Base-by-base conservation (phyloP, 1,140 invertebrate genomes). In the Diorhabda sublineata region DNA sequence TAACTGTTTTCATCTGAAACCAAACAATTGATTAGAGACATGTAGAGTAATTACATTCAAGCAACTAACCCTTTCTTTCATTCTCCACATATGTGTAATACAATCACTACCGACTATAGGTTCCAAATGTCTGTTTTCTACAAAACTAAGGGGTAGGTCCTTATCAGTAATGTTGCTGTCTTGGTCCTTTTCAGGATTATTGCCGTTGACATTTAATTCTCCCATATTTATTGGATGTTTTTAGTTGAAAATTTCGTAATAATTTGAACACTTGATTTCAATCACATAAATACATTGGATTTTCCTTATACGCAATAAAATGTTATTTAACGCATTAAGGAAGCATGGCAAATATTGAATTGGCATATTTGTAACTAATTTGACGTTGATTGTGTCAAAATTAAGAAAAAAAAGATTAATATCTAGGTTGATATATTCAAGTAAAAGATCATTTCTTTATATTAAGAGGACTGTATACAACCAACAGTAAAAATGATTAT, bases 1-100 rank as follows among this genome's bases (percentile, higher is more conserved):
- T 98, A n/a, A 99, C 96, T 5, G 98, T 99, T 84, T 98, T 98
- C 92, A 98, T 97, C 90, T 95, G 79, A 47, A 77, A 77, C 41
- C 8, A 68, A 43, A 67, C 56, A 52, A 44, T 58, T 44, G 65
- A 45, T 58, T 58, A 42, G 45, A 9, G 45, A n/a, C 4, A n/a
- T 5, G 2, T 66, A 6, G 64, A 56, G 61, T 60, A 67, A 66
- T n/a, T 42, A 47, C 56, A 74, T 83, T n/a, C 11, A n/a, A 11
- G 42, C 8, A 9, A 59, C 6, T 78, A 84, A 95, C 94, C 85
- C 94, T 87, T 82, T 97, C 94, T 84, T 95, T 96, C 86, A 95
- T 92, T 76, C 94, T 84, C 94, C 94, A 96, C 77, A 89, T 90
- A 73, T 94, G 91, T 11, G 90, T 88, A 64, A 90, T 85, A 64